Percentiles rank a stretch among this genome's conserved stretches.
Evolutionary conservation across 2,888 invertebrate genomes (phyloP).

Genomic region (Drosophila meridiana): DNA sequence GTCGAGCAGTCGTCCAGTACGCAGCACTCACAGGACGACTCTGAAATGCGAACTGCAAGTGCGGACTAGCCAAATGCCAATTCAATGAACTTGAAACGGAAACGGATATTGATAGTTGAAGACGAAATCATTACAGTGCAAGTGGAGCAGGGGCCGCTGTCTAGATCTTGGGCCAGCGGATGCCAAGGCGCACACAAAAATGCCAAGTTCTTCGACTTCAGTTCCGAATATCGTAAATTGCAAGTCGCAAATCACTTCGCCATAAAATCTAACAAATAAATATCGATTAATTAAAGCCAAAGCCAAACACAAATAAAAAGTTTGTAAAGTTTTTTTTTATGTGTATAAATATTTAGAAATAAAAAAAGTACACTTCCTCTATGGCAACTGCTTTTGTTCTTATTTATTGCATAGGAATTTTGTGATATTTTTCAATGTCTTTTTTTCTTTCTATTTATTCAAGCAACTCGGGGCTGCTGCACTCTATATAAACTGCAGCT

Average conservation of each 20-base stretch:
- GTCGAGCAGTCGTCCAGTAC: background rate
- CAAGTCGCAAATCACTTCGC: slow-evolving; percentile 26
- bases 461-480: no score
- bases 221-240: slow-evolving; percentile 58
- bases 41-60: slow-evolving; percentile 6
- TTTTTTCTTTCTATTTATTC: background rate
- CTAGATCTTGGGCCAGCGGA: slow-evolving; percentile 28
- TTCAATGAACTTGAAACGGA: slow-evolving; percentile 79
- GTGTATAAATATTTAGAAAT: background rate
- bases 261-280: slow-evolving; percentile 6
- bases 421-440: background rate
- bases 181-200: slow-evolving; percentile 17
- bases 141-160: slow-evolving; percentile 18
- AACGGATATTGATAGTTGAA: slow-evolving; percentile 83
- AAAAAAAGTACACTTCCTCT: background rate
- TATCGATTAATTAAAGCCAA: slow-evolving; percentile 1
- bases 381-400: background rate
- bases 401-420: background rate
- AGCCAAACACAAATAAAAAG: background rate
- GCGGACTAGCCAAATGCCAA: slow-evolving; percentile 43
- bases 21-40: slow-evolving; percentile 2
- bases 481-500: no score
- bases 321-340: background rate
- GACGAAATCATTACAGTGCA: slow-evolving; percentile 80
- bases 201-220: slow-evolving; percentile 28